Evolutionary conservation across 1,140 invertebrate species (phyloP), one percentile per base, ranked within the genome.

Genomic region (Carcinoscorpius rotundicauda): DNA sequence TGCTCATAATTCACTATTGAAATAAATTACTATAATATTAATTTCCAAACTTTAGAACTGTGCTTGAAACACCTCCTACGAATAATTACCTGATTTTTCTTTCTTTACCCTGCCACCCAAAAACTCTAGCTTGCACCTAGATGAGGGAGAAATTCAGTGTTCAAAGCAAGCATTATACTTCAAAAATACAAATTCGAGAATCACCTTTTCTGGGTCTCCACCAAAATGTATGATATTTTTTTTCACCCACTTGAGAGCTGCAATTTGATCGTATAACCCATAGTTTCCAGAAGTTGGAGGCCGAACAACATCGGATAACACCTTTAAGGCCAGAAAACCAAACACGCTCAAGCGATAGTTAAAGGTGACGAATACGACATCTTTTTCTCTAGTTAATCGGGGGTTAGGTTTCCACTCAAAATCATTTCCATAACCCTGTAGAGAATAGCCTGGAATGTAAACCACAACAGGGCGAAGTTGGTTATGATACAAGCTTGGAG

Each of bases 301-400:
- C 9, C 66, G 48, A 51, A 66, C 60, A 63, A 66, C 77, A 67
- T 85, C 81, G 0, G 87, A 84, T 0, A 93, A 73, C 1, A 82
- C 78, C 53, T 87, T 84, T 0, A 85, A 75, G 0, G 88, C 83
- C 3, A 92, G 76, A 73, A 93, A 93, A 6, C 90, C 90, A 11
- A 92, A 84, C 9, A 85, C 78, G 3, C 87, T 88, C n/a, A 72
- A 64, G 4, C 76, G 69, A 58, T 92, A 90, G 68, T 91, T 90
- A 4, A 89, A 87, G 64, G 85, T 80, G 1, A 93, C 88, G 72
- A 91, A 88, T 8, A 93, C 84, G 5, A 92, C 85, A 71, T 91
- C 86, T 63, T 85, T 83, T 3, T 85, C 85, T 62, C 84, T 79
- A 0, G 86, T 83, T 6, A 88, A 80, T 53, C 82, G 77, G 2